Evolutionary conservation across 2,888 invertebrate genomes (phyloP).

Genomic region (Himalopsyche kuldschensis): DNA sequence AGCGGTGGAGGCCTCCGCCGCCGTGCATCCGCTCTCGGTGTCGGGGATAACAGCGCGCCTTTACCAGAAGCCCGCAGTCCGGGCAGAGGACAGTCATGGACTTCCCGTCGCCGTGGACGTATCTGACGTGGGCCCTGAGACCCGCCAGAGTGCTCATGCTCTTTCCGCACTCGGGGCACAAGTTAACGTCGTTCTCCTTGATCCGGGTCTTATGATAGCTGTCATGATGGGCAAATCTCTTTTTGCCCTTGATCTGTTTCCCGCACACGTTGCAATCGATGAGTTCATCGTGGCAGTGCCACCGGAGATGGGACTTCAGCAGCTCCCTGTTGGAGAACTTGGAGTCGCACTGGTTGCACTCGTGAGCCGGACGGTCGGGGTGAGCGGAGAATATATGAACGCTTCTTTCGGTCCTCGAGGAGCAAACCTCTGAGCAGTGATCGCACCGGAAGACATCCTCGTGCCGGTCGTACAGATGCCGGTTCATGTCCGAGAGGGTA

Average conservation of each 20-base stretch:
- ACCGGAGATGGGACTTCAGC: conserved; percentile 12
- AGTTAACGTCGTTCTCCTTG: background rate
- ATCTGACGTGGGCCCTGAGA: conserved; percentile 15
- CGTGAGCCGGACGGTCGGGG: conserved; percentile 14
- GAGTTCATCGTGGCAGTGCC: conserved; percentile 25
- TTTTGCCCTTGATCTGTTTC: conserved; percentile 23
- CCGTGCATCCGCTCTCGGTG: conserved; percentile 29
- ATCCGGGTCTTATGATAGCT: conserved; percentile 12
- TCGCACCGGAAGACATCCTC: conserved; percentile 12
- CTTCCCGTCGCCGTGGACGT: conserved; percentile 17
- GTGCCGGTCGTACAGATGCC: conserved; percentile 17
- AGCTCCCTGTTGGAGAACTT: conserved; percentile 12
- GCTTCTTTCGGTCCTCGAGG: conserved; percentile 6
- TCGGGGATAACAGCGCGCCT: conserved; percentile 3
- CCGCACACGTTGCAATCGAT: conserved; percentile 19
- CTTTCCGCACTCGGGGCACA: conserved; percentile 22
- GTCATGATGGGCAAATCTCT: conserved; percentile 16
- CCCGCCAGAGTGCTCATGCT: conserved; percentile 9
- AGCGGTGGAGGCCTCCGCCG: conserved; percentile 12
- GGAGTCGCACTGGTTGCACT: conserved; percentile 9
- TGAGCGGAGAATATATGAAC: conserved; percentile 9
- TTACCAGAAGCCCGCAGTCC: conserved; percentile 18
- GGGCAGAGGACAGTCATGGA: conserved; percentile 14
- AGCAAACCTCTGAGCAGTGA: conserved; percentile 4
- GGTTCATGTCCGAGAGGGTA: conserved; percentile 12